Conservation (phyloP, 1,140 invertebrate species). For the Drosophila azteca region DNA sequence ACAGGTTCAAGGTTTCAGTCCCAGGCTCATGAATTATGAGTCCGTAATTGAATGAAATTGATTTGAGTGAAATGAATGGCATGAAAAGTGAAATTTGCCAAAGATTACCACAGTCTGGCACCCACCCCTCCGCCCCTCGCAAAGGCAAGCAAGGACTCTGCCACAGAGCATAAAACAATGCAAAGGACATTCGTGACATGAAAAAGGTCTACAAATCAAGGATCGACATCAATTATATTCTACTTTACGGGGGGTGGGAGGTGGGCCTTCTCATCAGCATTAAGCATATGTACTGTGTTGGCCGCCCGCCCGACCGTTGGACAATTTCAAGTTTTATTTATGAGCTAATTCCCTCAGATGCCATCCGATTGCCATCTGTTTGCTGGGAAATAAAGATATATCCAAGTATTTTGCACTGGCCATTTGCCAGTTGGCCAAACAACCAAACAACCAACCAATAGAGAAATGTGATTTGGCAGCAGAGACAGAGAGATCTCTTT, state of each 20-base stretch:
- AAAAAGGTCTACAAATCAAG: not conserved
- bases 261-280: conserved; percentile 29
- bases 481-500: conserved; percentile 37
- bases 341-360: conserved; percentile 41
- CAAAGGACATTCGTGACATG: too few relatives aligned
- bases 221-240: not conserved
- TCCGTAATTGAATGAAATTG: conserved; percentile 40
- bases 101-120: not conserved
- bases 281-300: conserved; percentile 14
- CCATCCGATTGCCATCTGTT: conserved; percentile 44
- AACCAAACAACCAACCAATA: conserved; percentile 30
- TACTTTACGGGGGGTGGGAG: too few relatives aligned
- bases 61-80: conserved; percentile 18
- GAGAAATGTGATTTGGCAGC: conserved; percentile 62
- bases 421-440: conserved; percentile 58
- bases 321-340: conserved; percentile 52
- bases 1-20: too few relatives aligned
- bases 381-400: conserved; percentile 36
- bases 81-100: conserved; percentile 28
- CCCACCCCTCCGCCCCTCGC: too few relatives aligned
- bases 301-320: not conserved
- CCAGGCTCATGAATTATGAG: conserved; percentile 43
- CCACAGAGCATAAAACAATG: not conserved
- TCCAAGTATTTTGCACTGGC: conserved; percentile 52
- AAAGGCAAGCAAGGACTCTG: too few relatives aligned